Evolutionary conservation across 1,140 invertebrate species (phyloP), one percentile per base, ranked within the genome.

Genomic region (Gonatopus flavifemur): DNA sequence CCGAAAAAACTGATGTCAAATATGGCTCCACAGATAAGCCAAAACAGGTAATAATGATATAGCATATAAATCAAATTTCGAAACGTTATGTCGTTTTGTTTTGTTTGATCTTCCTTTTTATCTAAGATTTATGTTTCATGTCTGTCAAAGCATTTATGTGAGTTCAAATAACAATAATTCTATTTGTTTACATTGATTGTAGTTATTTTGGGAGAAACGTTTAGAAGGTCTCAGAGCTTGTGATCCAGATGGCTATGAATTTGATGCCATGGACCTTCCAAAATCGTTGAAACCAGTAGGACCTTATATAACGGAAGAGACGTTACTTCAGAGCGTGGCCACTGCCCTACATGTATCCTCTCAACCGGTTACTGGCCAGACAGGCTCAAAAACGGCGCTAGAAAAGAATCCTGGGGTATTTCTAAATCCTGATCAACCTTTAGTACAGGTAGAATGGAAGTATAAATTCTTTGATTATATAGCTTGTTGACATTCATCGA

Each of bases 191-290:
- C n/a, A n/a, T n/a, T n/a, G n/a, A n/a, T 72, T 79, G 50, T 71
- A 90, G 87, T 71, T 98, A 30, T 98, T 98, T 72, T 99, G 96
- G 96, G 94, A 98, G 69, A 98, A 98, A 76, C 79, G 96, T 56
- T 79, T 99, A 22, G 93, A 98, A 77, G 90, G 93, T 32, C 76
- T 98, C 37, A 84, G 88, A 57, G 93, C 95, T 0, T 92, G 90
- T 66, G 91, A 95, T 77, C 81, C 87, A 24, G 86, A 88, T 69
- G 89, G 88, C 22, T 88, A 89, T 32, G 86, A 91, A 62, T 87
- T 96, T 28, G 85, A 87, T 43, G 85, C 86, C 8, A 87, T 93
- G 78, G 87, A 93, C 57, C 76, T 98, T 45, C 94, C 94, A 3
- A 88, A 87, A 66, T 88, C 88, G 55, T 84, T 98, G 39, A 89